Evolutionary conservation across 2,113 vertebrate genomes (phyloP).

Genomic region (Ceratotherium simum): DNA sequence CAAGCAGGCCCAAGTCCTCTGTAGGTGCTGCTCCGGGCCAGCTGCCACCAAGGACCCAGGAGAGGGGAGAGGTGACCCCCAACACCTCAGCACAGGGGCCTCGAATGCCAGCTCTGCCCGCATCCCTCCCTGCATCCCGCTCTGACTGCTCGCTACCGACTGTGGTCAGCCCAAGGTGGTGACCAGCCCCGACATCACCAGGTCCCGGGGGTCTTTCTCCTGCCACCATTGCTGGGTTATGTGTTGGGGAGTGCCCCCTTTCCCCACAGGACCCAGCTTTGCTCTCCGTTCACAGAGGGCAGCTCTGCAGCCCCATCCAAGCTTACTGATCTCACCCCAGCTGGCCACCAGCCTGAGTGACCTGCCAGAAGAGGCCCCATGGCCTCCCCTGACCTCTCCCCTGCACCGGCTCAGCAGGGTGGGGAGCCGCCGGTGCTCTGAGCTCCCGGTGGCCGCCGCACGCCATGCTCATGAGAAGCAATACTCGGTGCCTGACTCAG

Average conservation of each 20-base stretch:
- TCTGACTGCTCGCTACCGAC: neutral
- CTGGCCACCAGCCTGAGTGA: fast-evolving
- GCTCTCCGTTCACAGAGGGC: neutral
- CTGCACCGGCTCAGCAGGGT: neutral
- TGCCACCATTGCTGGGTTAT: no score
- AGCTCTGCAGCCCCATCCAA: fast-evolving
- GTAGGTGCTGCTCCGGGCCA: neutral
- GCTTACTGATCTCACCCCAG: neutral
- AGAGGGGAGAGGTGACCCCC: neutral
- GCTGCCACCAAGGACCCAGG: neutral
- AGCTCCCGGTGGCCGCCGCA: fast-evolving
- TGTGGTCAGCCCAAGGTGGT: fast-evolving
- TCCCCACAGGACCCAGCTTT: fast-evolving
- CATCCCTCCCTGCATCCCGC: fast-evolving
- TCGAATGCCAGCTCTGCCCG: fast-evolving
- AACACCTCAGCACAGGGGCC: neutral
- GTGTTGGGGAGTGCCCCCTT: fast-evolving
- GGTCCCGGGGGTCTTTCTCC: neutral
- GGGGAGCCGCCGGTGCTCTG: fast-evolving
- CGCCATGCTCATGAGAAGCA: neutral
- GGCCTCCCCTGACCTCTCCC: neutral
- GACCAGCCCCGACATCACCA: fast-evolving
- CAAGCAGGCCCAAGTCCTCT: neutral
- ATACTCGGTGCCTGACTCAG: neutral
- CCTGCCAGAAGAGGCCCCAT: neutral